Evolutionary conservation across 92 coral and sea anemone species (phyloP).

Genomic region (Zoanthus gigantus): DNA sequence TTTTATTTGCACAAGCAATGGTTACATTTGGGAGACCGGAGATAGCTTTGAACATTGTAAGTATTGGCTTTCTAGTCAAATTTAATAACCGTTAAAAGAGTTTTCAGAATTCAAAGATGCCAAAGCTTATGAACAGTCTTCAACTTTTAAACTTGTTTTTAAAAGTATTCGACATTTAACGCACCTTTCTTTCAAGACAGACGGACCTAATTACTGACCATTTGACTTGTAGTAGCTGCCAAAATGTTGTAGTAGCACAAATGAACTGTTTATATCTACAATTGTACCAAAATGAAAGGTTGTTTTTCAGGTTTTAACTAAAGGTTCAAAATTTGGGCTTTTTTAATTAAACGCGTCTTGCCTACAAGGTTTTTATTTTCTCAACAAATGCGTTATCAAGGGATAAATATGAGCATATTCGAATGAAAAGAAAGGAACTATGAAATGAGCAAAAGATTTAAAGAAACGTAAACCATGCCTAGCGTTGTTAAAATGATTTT

Average conservation of each 20-base stretch:
- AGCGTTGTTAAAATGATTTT: neutral
- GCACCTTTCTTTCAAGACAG: neutral
- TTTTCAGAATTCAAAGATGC: neutral
- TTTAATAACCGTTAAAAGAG: neutral
- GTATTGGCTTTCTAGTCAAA: neutral
- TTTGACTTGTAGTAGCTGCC: neutral
- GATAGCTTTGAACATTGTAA: neutral
- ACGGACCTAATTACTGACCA: neutral
- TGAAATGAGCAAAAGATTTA: neutral
- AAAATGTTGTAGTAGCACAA: neutral
- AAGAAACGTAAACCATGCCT: neutral
- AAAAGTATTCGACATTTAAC: neutral
- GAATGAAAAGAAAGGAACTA: neutral
- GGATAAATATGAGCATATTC: no score
- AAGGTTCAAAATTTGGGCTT: no score
- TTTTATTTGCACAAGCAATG: constrained; percentile 21
- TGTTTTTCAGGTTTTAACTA: no score
- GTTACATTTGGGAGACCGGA: constrained; percentile 24
- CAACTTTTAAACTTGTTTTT: neutral
- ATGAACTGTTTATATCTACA: no score
- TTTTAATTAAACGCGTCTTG: no score
- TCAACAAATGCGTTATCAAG: no score
- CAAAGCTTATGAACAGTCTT: neutral
- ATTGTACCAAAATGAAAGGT: no score
- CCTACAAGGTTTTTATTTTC: no score